Evolutionary conservation across 1,140 invertebrate genomes (phyloP).

Genomic region (Holcopasites calliopsidis): DNA sequence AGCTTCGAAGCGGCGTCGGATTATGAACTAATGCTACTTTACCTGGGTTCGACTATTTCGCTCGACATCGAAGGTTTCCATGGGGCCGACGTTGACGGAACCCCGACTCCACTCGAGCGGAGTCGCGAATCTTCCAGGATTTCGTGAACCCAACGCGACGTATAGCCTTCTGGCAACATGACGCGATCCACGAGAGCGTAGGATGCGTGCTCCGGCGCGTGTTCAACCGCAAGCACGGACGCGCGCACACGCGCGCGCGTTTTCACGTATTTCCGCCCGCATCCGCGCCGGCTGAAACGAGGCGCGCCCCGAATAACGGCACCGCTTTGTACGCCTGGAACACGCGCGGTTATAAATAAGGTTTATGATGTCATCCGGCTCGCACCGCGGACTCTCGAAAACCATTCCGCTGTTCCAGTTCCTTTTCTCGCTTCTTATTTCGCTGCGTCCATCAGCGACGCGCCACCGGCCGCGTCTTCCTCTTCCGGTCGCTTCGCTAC

Average conservation of each 20-base stretch:
- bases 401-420: conserved; percentile 40
- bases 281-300: conserved; percentile 19
- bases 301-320: conserved; percentile 41
- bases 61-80: not conserved
- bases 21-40: no score
- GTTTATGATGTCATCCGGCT: conserved; percentile 51
- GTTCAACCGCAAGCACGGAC: conserved; percentile 43
- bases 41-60: no score
- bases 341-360: conserved; percentile 50
- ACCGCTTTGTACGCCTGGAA: conserved; percentile 37
- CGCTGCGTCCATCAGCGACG: not conserved
- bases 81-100: not conserved
- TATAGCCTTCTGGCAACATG: conserved; percentile 43
- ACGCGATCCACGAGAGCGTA: conserved; percentile 59
- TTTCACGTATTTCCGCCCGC: conserved; percentile 41
- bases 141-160: conserved; percentile 59
- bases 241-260: conserved; percentile 11
- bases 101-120: conserved; percentile 9
- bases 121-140: conserved; percentile 63
- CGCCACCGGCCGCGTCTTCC: not conserved
- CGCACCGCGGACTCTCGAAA: conserved; percentile 30
- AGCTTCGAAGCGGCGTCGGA: no score
- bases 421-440: conserved; percentile 24
- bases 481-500: not conserved
- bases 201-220: conserved; percentile 49